phyloP scores from a whole-genome alignment of 2,797 vertebrate genomes.

The Onychomys torridus region DNA sequence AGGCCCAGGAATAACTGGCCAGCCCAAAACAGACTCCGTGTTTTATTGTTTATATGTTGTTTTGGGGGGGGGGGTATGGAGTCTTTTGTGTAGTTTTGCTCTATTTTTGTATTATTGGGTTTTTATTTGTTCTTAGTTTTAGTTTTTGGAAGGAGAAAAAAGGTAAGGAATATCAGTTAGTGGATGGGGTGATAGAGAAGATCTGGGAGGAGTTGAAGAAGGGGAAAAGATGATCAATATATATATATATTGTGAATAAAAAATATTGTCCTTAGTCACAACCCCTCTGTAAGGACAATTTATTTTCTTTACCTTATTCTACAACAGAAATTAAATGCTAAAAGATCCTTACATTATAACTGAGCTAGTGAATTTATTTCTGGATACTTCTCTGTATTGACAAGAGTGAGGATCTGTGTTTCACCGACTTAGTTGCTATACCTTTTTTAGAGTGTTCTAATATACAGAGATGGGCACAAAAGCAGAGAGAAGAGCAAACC shows the following conservation, averaged over 20 bases:
- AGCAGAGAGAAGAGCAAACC: not conserved
- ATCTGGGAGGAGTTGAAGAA: not conserved
- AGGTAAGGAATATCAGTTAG: not conserved
- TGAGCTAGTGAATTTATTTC: not conserved
- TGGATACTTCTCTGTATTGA: not conserved
- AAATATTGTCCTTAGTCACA: not conserved
- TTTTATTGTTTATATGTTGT: not conserved
- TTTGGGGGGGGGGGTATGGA: too few relatives aligned
- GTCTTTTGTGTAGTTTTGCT: not conserved
- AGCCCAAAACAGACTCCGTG: not conserved
- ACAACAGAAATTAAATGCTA: constrained; percentile 35
- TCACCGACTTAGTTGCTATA: not conserved
- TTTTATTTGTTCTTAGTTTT: not conserved
- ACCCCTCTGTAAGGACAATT: not conserved
- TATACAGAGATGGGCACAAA: not conserved
- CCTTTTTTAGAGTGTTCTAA: not conserved
- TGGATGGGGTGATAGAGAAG: too few relatives aligned
- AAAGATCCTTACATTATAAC: not conserved
- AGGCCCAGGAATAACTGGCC: not conserved
- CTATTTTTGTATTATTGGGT: not conserved
- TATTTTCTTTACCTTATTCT: not conserved
- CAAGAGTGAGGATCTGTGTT: not conserved
- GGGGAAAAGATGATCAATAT: not conserved
- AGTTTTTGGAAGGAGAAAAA: not conserved
- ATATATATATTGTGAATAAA: not conserved